These are phyloP conservation scores for Thalpophila matura DNA, from an alignment of 2,888 invertebrate genomes.

Conservation along the genomic window DNA sequence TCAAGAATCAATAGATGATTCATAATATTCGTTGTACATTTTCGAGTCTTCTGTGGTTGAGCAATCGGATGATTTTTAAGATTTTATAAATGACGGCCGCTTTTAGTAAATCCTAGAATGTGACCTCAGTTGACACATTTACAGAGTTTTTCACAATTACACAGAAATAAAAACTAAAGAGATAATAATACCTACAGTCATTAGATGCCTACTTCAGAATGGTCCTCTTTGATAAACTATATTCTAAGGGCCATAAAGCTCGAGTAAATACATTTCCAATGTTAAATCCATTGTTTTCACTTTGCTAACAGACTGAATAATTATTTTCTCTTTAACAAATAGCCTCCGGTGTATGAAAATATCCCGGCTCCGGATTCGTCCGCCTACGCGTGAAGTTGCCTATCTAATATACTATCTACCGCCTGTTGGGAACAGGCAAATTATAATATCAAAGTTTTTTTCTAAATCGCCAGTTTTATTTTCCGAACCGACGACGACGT, in stretches of 20 bases:
- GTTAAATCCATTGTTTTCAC: conserved; percentile 53
- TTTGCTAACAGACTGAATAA: conserved; percentile 58
- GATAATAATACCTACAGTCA: not conserved
- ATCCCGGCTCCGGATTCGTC: conserved; percentile 73
- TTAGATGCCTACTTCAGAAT: not conserved
- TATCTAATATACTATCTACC: conserved; percentile 67
- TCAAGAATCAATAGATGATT: conserved; percentile 59
- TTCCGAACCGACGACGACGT: conserved; percentile 40
- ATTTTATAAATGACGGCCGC: conserved; percentile 21
- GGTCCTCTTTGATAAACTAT: conserved; percentile 22
- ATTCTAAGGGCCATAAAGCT: conserved; percentile 32
- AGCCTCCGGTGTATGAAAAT: conserved; percentile 71
- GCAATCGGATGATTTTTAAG: conserved; percentile 22
- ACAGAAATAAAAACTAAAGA: conserved; percentile 3
- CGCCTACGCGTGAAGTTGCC: conserved; percentile 73
- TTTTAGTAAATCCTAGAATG: conserved; percentile 5
- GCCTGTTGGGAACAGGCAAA: conserved; percentile 72
- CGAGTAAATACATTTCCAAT: conserved; percentile 39
- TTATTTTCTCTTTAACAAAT: conserved; percentile 64
- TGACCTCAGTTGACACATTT: conserved; percentile 9
- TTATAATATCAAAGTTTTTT: conserved; percentile 62
- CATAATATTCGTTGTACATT: conserved; percentile 49
- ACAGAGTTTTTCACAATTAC: not conserved
- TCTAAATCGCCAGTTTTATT: conserved; percentile 60
- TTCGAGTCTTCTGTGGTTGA: conserved; percentile 26